Evolutionary conservation across 2,113 vertebrate genomes (phyloP).

Genomic region (Phocoena phocoena): DNA sequence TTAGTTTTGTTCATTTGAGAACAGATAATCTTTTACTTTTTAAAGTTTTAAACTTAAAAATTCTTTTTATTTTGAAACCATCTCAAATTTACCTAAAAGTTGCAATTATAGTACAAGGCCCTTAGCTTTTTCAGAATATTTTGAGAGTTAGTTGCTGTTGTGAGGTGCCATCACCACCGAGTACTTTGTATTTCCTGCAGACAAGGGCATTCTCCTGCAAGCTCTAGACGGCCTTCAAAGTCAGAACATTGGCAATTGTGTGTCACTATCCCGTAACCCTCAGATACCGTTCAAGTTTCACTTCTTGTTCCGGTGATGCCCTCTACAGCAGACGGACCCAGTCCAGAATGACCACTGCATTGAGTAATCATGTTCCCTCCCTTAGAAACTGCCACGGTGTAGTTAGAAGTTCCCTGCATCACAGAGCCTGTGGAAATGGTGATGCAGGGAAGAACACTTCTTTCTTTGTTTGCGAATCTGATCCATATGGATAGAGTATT

Average conservation of each 20-base stretch:
- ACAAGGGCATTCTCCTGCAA: background rate
- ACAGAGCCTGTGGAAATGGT: background rate
- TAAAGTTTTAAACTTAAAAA: background rate
- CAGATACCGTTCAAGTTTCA: background rate
- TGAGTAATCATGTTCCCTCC: background rate
- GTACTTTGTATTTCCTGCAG: background rate
- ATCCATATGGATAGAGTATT: background rate
- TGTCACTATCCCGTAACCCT: background rate
- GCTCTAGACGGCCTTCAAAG: background rate
- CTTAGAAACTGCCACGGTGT: rapidly evolving
- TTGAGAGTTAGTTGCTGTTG: background rate
- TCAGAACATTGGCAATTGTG: background rate
- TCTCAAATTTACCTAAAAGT: background rate
- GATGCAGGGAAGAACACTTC: background rate
- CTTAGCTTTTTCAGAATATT: background rate
- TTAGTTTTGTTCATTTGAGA: background rate
- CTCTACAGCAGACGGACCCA: background rate
- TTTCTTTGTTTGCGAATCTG: background rate
- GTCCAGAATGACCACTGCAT: background rate
- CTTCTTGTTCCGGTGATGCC: rapidly evolving
- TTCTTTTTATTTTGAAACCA: conserved; percentile 24
- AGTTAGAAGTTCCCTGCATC: too few relatives aligned
- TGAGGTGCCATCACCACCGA: background rate
- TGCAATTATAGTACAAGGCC: background rate
- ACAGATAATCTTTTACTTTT: background rate